These are phyloP conservation scores for Pegoplata infirma DNA, from an alignment of 2,888 invertebrate genomes.

Conservation along the genomic window DNA sequence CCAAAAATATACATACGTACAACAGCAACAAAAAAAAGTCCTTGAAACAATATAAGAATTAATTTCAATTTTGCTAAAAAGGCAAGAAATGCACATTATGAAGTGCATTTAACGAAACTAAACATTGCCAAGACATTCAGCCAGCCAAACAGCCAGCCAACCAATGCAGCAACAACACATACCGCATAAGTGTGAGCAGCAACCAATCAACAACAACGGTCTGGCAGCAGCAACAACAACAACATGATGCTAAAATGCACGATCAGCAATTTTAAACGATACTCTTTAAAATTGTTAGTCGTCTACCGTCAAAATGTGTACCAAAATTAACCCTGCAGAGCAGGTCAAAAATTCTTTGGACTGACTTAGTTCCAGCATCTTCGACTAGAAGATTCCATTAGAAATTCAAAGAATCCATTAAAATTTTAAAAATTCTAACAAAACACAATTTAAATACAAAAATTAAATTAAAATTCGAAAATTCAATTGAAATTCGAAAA, in stretches of 20 bases:
- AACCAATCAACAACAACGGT: constrained; percentile 36
- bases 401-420: no score
- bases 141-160: background rate
- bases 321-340: no score
- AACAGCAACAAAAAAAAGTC: constrained; percentile 35
- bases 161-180: background rate
- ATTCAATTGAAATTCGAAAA: no score
- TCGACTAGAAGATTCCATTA: no score
- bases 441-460: no score
- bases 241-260: constrained; percentile 54
- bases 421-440: no score
- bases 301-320: constrained; percentile 9
- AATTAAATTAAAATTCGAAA: no score
- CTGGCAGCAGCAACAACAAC: constrained; percentile 13
- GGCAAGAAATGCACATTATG: constrained; percentile 42
- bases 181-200: background rate
- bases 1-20: constrained; percentile 17
- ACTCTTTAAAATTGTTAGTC: constrained; percentile 60
- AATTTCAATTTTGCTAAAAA: constrained; percentile 58
- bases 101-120: constrained; percentile 33
- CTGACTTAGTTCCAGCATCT: no score
- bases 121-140: no score
- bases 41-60: constrained; percentile 61
- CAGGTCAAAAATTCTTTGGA: no score
- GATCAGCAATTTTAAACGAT: constrained; percentile 67